These are phyloP conservation scores for Tragelaphus strepsiceros DNA, from an alignment of 2,113 vertebrate species.

Conservation along the genomic window DNA sequence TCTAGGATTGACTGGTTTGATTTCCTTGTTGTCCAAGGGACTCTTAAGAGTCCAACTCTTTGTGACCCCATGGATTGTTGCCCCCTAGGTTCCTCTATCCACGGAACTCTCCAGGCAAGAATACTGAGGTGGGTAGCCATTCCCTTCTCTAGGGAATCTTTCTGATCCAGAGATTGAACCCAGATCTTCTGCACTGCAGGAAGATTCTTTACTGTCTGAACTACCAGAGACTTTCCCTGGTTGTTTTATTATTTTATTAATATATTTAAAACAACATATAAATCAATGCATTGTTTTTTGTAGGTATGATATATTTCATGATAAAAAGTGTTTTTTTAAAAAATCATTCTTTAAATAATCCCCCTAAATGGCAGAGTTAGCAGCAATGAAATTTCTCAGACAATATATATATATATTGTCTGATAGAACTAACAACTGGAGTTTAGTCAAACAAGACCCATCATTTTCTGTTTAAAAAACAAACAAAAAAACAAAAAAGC, in stretches of 20 bases:
- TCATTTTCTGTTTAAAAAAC: neutral
- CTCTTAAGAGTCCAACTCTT: neutral
- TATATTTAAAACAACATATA: neutral
- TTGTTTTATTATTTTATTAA: neutral
- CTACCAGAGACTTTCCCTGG: neutral
- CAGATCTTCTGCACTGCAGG: neutral
- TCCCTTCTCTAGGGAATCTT: neutral
- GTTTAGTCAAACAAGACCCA: neutral
- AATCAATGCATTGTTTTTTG: neutral
- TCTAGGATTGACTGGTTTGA: neutral
- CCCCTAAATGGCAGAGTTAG: neutral
- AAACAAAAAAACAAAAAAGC: neutral
- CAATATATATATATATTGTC: no score
- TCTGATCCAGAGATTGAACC: neutral
- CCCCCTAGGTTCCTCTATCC: neutral
- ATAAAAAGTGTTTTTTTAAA: neutral
- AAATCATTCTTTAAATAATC: neutral
- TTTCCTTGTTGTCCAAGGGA: neutral
- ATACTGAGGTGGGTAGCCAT: neutral
- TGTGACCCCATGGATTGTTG: neutral
- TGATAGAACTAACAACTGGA: neutral
- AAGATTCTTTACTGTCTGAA: neutral
- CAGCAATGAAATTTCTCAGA: neutral
- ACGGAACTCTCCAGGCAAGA: neutral
- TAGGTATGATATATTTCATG: neutral